Conservation (phyloP, 2,113 vertebrate genomes). For the Oriolus oriolus region DNA sequence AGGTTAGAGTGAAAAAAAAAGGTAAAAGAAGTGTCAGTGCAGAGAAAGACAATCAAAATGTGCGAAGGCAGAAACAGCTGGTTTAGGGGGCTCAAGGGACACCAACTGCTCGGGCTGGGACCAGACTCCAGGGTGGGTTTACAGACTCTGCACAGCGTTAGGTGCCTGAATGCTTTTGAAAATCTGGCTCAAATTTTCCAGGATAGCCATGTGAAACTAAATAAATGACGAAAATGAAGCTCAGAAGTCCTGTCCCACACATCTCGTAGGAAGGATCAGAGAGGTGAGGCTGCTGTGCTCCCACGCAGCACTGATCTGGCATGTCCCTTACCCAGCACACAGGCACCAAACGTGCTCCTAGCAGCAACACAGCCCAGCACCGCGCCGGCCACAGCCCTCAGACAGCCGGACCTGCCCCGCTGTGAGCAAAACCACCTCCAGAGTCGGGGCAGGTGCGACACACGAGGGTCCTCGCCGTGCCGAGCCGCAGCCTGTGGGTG, state of each 20-base stretch:
- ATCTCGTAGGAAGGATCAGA: rapidly evolving
- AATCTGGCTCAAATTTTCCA: not conserved
- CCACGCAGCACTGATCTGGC: not conserved
- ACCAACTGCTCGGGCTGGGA: not conserved
- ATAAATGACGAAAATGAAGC: not conserved
- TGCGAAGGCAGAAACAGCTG: not conserved
- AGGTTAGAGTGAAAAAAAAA: not conserved
- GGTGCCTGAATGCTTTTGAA: not conserved
- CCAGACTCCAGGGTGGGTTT: not conserved
- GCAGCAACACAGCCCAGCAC: not conserved
- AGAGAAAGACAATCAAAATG: not conserved
- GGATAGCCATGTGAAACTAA: not conserved
- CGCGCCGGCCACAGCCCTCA: not conserved
- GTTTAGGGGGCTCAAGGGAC: not conserved
- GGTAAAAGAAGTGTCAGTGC: not conserved
- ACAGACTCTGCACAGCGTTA: rapidly evolving
- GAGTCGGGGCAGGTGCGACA: not conserved
- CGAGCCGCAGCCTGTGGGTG: not conserved
- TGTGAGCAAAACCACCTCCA: rapidly evolving
- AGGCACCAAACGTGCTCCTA: not conserved
- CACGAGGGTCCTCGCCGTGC: not conserved
- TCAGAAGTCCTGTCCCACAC: not conserved
- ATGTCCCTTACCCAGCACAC: rapidly evolving
- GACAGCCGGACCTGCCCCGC: not conserved
- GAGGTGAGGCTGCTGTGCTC: not conserved